Conservation (phyloP, 1,140 invertebrate genomes). For the Calosoma granatense region DNA sequence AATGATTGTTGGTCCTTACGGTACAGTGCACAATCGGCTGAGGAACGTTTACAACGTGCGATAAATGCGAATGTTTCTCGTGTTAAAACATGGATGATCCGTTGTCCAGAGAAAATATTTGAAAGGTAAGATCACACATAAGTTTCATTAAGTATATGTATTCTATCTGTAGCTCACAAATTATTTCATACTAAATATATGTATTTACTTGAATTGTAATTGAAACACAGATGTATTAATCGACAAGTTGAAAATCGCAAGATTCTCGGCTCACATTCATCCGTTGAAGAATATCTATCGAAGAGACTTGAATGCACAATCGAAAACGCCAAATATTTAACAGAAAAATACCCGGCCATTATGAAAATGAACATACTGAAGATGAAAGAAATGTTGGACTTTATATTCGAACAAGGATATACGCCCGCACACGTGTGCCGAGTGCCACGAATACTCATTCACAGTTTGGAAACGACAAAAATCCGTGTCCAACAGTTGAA, state of each 20-base stretch:
- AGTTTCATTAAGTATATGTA: neutral
- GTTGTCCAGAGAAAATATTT: conserved; percentile 34
- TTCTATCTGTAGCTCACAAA: no score
- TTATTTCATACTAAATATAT: no score
- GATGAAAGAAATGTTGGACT: conserved; percentile 41
- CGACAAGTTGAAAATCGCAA: conserved; percentile 33
- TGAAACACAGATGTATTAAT: conserved; percentile 31
- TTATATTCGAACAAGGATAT: conserved; percentile 37
- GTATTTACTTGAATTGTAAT: neutral
- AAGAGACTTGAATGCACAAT: conserved; percentile 35
- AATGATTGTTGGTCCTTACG: conserved; percentile 42
- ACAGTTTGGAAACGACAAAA: conserved; percentile 39
- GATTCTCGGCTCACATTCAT: conserved; percentile 35
- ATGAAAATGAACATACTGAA: conserved; percentile 37
- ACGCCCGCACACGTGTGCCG: conserved; percentile 35
- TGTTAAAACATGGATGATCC: conserved; percentile 46
- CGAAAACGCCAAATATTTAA: conserved; percentile 31
- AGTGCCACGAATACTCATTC: conserved; percentile 39
- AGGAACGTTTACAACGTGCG: conserved; percentile 31
- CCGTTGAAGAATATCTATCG: conserved; percentile 36
- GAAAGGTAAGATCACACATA: conserved; percentile 28
- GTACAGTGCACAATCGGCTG: conserved; percentile 33
- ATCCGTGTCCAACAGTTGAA: conserved; percentile 36
- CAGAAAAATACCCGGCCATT: conserved; percentile 35
- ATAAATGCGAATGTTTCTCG: conserved; percentile 34